Evolutionary conservation across 2,113 vertebrate genomes (phyloP).

Genomic region (Ophthalmolycus amberensis): DNA sequence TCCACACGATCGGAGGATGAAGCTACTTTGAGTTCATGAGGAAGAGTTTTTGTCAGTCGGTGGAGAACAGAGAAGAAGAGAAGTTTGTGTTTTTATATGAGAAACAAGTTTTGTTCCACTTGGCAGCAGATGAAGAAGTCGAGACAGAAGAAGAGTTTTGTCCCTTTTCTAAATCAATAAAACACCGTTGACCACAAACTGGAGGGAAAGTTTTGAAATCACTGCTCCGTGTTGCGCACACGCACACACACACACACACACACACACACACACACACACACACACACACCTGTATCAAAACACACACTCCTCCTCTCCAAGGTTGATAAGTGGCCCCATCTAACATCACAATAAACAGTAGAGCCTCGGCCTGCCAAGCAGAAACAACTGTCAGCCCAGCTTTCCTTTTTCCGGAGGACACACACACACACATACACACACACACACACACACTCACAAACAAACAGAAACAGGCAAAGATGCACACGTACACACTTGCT

Average conservation of each 20-base stretch:
- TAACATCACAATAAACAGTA: conserved; percentile 86
- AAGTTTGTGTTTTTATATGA: too few species aligned
- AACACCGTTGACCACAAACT: background rate
- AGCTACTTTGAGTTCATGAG: too few species aligned
- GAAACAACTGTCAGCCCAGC: conserved; percentile 86
- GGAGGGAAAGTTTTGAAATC: background rate
- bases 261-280: conserved; percentile 35
- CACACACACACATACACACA: conserved; percentile 40
- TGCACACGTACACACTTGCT: conserved; percentile 23
- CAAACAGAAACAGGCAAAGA: conserved; percentile 13
- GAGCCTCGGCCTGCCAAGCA: conserved; percentile 88
- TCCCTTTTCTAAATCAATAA: background rate
- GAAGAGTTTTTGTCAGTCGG: too few species aligned
- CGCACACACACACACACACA: conserved; percentile 4
- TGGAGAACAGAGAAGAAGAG: too few species aligned
- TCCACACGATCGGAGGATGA: too few species aligned
- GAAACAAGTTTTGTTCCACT: background rate
- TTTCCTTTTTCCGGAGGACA: conserved; percentile 58
- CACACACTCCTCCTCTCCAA: conserved; percentile 34
- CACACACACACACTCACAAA: conserved; percentile 36
- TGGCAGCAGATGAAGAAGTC: conserved; percentile 5
- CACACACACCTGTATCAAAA: conserved; percentile 26
- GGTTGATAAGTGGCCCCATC: conserved; percentile 67
- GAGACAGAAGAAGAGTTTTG: background rate
- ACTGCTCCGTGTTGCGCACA: conserved; percentile 10